phyloP scores from a whole-genome alignment of 2,113 vertebrate species.

The Piprites chloris region DNA sequence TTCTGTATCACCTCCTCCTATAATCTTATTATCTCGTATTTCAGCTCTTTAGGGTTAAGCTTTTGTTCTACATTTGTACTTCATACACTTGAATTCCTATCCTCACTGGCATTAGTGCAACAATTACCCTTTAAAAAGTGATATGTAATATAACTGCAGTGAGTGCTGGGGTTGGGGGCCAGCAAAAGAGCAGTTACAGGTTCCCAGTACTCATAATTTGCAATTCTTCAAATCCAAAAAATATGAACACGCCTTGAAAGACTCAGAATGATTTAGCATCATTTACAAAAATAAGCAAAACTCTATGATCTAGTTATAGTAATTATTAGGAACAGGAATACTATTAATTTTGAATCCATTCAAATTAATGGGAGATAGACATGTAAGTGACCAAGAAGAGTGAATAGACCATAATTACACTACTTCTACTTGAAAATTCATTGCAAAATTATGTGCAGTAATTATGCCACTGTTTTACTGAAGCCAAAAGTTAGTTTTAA shows the following conservation, averaged over 20 bases:
- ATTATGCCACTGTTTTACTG: neutral
- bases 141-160: neutral
- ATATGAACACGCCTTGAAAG: neutral
- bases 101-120: neutral
- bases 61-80: neutral
- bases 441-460: constrained; percentile 5
- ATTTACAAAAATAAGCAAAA: neutral
- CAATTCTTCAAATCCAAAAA: neutral
- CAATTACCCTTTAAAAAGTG: neutral
- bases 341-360: constrained; percentile 2
- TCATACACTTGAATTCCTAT: neutral
- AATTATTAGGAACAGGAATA: neutral
- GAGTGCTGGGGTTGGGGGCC: neutral
- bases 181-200: neutral
- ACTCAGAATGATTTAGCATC: neutral
- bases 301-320: neutral
- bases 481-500: neutral
- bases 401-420: constrained; percentile 38
- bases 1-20: neutral
- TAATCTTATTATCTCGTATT: neutral
- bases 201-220: neutral
- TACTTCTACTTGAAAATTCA: neutral
- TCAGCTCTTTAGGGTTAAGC: neutral
- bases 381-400: neutral
- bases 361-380: neutral